Conservation (phyloP, 2,797 vertebrate species). For the Arnoldichthys spilopterus region DNA sequence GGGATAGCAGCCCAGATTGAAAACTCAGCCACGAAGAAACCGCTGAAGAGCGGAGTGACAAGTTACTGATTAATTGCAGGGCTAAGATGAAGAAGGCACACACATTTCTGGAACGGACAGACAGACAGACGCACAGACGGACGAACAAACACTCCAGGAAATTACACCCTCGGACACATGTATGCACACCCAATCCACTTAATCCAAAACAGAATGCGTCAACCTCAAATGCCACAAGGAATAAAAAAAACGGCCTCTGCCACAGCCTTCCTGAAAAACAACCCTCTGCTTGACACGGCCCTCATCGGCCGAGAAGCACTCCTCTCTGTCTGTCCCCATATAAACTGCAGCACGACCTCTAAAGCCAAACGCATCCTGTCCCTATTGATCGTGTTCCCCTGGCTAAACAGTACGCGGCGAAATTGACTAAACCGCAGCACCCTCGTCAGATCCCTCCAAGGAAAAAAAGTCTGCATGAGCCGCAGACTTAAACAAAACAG, state of each 20-base stretch:
- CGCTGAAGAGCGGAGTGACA: background rate
- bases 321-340: background rate
- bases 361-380: background rate
- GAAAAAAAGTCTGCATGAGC: background rate
- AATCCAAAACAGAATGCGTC: slow-evolving; percentile 12
- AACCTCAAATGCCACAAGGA: slow-evolving; percentile 3
- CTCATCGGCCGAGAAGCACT: background rate
- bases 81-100: background rate
- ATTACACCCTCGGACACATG: slow-evolving; percentile 12
- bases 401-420: background rate
- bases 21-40: background rate
- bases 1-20: background rate
- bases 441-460: background rate
- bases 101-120: background rate
- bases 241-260: background rate
- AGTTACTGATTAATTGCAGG: background rate
- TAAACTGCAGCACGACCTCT: background rate
- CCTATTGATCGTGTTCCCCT: background rate
- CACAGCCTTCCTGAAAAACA: slow-evolving; percentile 15
- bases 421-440: background rate
- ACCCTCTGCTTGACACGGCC: background rate
- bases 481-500: background rate
- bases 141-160: background rate
- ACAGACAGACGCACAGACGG: background rate
- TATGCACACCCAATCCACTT: background rate